Evolutionary conservation across 2,888 invertebrate species (phyloP).

Genomic region (Serrognathus titanus): DNA sequence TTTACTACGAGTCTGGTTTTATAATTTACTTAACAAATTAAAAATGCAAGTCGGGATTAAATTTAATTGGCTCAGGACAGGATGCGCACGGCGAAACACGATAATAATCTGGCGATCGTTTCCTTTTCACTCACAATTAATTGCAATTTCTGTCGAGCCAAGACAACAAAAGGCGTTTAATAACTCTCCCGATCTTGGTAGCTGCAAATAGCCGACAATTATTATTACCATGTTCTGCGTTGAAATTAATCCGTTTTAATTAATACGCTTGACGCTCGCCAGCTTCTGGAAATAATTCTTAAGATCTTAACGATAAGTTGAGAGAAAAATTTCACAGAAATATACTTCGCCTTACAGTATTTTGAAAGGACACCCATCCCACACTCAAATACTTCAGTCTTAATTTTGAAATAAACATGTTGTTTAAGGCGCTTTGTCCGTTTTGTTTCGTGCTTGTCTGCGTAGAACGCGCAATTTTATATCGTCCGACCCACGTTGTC

Average conservation of each 20-base stretch:
- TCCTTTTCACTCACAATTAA: conserved; percentile 13
- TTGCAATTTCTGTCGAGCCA: not conserved
- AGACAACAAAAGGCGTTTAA: conserved; percentile 3
- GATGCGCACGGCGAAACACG: conserved; percentile 4
- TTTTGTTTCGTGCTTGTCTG: too few relatives aligned
- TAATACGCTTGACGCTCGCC: too few relatives aligned
- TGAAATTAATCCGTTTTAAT: too few relatives aligned
- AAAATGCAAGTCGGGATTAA: conserved; percentile 8
- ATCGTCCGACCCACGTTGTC: too few relatives aligned
- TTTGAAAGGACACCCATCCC: not conserved
- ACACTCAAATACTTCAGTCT: conserved; percentile 1
- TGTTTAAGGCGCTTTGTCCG: too few relatives aligned
- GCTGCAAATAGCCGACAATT: not conserved
- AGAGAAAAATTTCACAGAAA: too few relatives aligned
- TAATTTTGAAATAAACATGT: not conserved
- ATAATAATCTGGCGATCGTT: conserved; percentile 7
- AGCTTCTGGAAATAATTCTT: too few relatives aligned
- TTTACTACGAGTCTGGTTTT: too few relatives aligned
- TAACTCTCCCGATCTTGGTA: not conserved
- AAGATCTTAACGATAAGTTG: too few relatives aligned
- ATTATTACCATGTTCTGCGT: too few relatives aligned
- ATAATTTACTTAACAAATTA: not conserved
- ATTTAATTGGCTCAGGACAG: conserved; percentile 12
- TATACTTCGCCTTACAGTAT: not conserved
- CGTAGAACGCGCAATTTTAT: too few relatives aligned